Evolutionary conservation across 2,113 vertebrate genomes (phyloP).

Genomic region (Mustela lutreola): DNA sequence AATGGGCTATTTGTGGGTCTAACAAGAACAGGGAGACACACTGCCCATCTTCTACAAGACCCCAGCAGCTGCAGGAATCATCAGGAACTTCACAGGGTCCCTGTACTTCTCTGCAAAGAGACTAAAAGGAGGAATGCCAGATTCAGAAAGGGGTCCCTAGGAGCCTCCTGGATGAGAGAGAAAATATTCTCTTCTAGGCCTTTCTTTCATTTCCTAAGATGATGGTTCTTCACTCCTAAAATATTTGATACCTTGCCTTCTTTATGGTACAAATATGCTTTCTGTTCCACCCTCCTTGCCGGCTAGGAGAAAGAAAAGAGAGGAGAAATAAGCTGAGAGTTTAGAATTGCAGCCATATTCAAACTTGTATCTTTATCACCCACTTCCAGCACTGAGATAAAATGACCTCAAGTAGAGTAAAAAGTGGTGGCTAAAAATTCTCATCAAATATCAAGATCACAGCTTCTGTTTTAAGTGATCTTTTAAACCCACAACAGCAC

Average conservation of each 20-base stretch:
- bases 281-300: neutral
- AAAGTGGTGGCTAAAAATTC: neutral
- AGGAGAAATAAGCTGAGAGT: neutral
- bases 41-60: slow-evolving; percentile 67
- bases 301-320: neutral
- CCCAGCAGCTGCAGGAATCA: slow-evolving; percentile 80
- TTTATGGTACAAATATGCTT: neutral
- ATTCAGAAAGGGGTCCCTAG: slow-evolving; percentile 18
- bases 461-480: neutral
- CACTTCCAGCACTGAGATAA: neutral
- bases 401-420: neutral
- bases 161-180: slow-evolving; percentile 18
- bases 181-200: neutral
- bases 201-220: neutral
- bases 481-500: neutral
- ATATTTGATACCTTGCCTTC: neutral
- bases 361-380: neutral
- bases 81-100: slow-evolving; percentile 30
- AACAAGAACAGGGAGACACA: slow-evolving; percentile 73
- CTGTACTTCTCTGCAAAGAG: slow-evolving; percentile 53
- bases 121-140: neutral
- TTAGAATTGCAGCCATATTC: neutral
- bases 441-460: neutral
- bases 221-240: neutral
- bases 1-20: slow-evolving; percentile 81